phyloP scores from a whole-genome alignment of 1,140 invertebrate species.

The Caligus rogercresseyi region DNA sequence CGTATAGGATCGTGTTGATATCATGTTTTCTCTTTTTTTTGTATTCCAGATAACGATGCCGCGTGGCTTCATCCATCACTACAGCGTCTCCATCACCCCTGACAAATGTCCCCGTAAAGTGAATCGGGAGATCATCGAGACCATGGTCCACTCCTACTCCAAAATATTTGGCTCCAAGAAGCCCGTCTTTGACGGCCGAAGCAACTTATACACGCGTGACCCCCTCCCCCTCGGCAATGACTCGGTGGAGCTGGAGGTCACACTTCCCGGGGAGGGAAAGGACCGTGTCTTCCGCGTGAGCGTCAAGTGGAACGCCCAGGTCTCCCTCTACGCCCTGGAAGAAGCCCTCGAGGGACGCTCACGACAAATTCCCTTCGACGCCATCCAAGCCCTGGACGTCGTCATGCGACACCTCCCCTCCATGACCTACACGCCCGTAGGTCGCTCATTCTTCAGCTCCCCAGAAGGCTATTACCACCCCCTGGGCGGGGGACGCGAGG shows the following conservation, averaged over 20 bases:
- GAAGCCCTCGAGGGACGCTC: constrained; percentile 93
- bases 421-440: constrained; percentile 98
- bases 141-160: constrained; percentile 93
- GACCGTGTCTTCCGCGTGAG: constrained; percentile 96
- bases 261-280: constrained; percentile 94
- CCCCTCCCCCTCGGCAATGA: constrained; percentile 90
- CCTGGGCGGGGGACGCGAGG: constrained; percentile 90
- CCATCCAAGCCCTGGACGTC: constrained; percentile 90
- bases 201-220: constrained; percentile 94
- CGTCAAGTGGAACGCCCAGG: constrained; percentile 93
- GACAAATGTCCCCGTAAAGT: constrained; percentile 98
- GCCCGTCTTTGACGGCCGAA: constrained; percentile 97
- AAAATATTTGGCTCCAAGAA: constrained; percentile 95
- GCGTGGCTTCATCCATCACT: constrained; percentile 94
- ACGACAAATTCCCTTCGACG: constrained; percentile 91
- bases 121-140: constrained; percentile 97
- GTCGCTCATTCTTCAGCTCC: constrained; percentile 94
- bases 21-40: too few species aligned
- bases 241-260: constrained; percentile 81
- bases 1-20: too few species aligned
- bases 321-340: constrained; percentile 86
- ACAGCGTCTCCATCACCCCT: constrained; percentile 94
- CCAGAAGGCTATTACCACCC: constrained; percentile 97
- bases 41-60: constrained; percentile 81
- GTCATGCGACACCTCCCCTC: constrained; percentile 98